Evolutionary conservation across 2,113 vertebrate species (phyloP), one percentile per base, ranked within the genome.

Genomic region (Nettapus auritus): DNA sequence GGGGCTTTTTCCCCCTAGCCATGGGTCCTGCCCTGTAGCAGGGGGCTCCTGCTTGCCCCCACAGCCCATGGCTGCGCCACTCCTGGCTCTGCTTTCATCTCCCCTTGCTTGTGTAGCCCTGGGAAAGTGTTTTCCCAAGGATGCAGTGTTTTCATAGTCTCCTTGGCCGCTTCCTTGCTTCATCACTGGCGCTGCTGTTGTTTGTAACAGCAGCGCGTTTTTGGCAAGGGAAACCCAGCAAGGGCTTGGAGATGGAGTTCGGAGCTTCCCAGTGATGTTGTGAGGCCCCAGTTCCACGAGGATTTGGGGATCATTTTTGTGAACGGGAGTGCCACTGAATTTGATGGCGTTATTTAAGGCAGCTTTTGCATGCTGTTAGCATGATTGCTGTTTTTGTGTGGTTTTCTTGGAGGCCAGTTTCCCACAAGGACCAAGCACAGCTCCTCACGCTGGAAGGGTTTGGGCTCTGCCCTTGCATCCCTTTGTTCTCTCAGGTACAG

Each of bases 91-190:
- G 31, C 94, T 94, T 93, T 96, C 89, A 88, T 84, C 94, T 95
- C 68, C 4, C 7, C 48, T 82, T 97, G 76, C 89, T 91, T 96
- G 90, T 84, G 82, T 77, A 95, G 84, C 73, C 60, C 74, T 80
- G 59, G 90, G 50, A 92, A 85, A 92, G 83, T 31, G 67, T 63
- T 93, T 89, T 73, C 48, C 9, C 36, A 95, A 92, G 78, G 76
- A 59, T 42, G 53, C 22, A 28, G 64, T 92, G 70, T 91, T 93
- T 97, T 86, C 46, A 90, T 81, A 93, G 52, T 90, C 86, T 90
- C 87, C 34, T 84, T 71, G 75, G 74, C 94, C 1, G 25, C 92
- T 93, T 85, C 78, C 56, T 96, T 85, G 3, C 88, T 88, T 90
- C 55, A 38, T 74, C 33, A 4, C 91, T 64, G 62, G 62, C 0